Evolutionary conservation across 2,113 vertebrate species (phyloP), one percentile per base, ranked within the genome.

Genomic region (Aegithalos caudatus): DNA sequence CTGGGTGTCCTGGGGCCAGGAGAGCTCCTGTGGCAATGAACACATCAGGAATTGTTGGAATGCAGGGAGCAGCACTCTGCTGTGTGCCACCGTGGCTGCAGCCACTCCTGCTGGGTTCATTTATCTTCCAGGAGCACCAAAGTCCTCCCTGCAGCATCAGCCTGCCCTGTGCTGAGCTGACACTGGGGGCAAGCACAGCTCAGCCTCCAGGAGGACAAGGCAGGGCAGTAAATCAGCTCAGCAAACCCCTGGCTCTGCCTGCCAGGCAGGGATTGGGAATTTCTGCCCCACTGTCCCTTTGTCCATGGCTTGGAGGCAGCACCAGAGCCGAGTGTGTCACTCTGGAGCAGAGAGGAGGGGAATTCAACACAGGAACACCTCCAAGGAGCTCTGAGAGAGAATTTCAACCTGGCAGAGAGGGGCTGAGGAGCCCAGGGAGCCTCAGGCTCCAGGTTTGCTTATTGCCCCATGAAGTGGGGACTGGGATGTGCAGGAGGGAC

Each of bases 21-120:
- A 4, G 38, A 62, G 86, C 8, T 92, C 67, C 83, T 88, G 51
- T 81, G 88, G 72, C 83, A 92, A 83, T 83, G 71, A 92, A 92
- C 35, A 19, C 76, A 47, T 77, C 67, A 35, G 71, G 11, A 65
- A n/a, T 53, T 8, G 67, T 66, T 88, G 7, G 80, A 48, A 45
- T 12, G 82, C 73, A 7, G 54, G 51, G 57, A 62, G 8, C 61
- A 64, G 66, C 62, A 6, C 54, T 5, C 24, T 25, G 67, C 88
- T 24, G 24, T 3, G 60, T 6, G 23, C 79, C 13, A 3, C 19
- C 6, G 64, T 13, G 13, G 7, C n/a, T 64, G 25, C 86, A 80
- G 69, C 86, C 10, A 21, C 2, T 19, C 70, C 37, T 71, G 4
- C 38, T 4, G 48, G 14, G 25, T 4, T 84, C 6, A n/a, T 74